Conservation (phyloP, 1,140 invertebrate genomes). For the Hycleus phaleratus region DNA sequence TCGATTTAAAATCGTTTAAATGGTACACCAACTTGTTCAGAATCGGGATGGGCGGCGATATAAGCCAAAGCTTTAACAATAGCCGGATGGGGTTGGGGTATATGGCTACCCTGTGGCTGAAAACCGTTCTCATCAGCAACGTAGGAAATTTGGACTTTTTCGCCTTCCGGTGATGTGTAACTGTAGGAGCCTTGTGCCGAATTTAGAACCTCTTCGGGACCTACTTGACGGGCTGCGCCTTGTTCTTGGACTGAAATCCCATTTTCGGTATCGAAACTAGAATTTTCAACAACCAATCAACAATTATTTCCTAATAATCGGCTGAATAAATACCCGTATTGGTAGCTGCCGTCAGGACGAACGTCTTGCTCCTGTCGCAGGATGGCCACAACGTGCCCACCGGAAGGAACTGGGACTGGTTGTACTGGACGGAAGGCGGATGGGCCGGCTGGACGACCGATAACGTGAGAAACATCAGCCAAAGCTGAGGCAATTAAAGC, state of each 20-base stretch:
- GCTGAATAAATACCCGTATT: background rate
- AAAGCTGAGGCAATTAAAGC: too few species aligned
- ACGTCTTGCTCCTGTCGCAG: background rate
- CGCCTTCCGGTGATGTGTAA: slow-evolving; percentile 39
- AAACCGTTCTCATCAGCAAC: slow-evolving; percentile 50
- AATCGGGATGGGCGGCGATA: slow-evolving; percentile 34
- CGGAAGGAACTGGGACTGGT: background rate
- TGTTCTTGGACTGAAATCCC: slow-evolving; percentile 45
- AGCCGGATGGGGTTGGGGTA: slow-evolving; percentile 41
- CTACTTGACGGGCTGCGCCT: slow-evolving; percentile 26
- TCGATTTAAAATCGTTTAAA: too few species aligned
- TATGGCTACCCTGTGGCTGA: slow-evolving; percentile 45
- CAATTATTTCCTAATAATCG: background rate
- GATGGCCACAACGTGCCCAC: background rate
- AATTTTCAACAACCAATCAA: background rate
- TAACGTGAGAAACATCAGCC: too few species aligned
- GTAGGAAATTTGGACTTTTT: slow-evolving; percentile 43
- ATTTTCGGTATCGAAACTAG: slow-evolving; percentile 46
- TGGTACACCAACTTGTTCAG: too few species aligned
- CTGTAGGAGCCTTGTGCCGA: slow-evolving; percentile 5
- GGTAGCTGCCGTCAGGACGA: background rate
- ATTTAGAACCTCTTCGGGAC: slow-evolving; percentile 5
- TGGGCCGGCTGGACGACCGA: background rate
- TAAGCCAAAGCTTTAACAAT: slow-evolving; percentile 38
- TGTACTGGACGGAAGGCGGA: background rate